These are phyloP conservation scores for Yponomeuta sedellus DNA, from an alignment of 2,888 invertebrate species.

Conservation along the genomic window DNA sequence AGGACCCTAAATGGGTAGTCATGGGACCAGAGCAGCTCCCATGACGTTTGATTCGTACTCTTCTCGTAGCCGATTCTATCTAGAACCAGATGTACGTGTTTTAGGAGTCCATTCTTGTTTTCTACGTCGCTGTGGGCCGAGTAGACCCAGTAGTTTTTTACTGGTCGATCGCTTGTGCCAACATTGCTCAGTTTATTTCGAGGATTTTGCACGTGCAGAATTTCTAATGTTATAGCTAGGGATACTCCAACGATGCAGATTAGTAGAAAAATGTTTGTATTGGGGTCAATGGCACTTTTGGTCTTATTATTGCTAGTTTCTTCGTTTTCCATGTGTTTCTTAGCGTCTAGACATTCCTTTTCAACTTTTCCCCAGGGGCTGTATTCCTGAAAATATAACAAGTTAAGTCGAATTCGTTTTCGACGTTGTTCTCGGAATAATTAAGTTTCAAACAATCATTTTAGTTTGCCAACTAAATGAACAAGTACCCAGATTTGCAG, in stretches of 20 bases:
- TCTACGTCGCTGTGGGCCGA: conserved; percentile 73
- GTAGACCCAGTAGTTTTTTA: conserved; percentile 75
- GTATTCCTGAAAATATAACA: not conserved
- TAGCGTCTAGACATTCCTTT: not conserved
- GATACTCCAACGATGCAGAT: conserved; percentile 53
- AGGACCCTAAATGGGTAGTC: conserved; percentile 89
- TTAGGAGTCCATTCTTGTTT: conserved; percentile 79
- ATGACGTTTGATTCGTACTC: conserved; percentile 74
- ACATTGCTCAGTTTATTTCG: conserved; percentile 30
- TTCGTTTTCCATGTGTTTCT: conserved; percentile 18
- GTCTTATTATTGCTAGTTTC: conserved; percentile 24
- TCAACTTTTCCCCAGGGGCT: not conserved
- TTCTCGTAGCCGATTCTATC: conserved; percentile 84
- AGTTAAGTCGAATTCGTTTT: not conserved
- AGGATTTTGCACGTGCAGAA: conserved; percentile 43
- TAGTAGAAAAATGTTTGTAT: conserved; percentile 44
- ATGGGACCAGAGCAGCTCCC: conserved; percentile 96
- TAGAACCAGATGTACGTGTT: conserved; percentile 88
- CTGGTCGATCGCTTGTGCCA: conserved; percentile 20
- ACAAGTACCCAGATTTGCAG: no score
- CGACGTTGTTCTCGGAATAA: not conserved
- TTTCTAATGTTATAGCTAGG: conserved; percentile 49
- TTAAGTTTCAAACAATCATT: not conserved
- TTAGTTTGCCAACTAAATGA: no score
- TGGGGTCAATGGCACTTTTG: conserved; percentile 30